Evolutionary conservation across 1,140 invertebrate species (phyloP), one percentile per base, ranked within the genome.

Genomic region (Nephila pilipes): DNA sequence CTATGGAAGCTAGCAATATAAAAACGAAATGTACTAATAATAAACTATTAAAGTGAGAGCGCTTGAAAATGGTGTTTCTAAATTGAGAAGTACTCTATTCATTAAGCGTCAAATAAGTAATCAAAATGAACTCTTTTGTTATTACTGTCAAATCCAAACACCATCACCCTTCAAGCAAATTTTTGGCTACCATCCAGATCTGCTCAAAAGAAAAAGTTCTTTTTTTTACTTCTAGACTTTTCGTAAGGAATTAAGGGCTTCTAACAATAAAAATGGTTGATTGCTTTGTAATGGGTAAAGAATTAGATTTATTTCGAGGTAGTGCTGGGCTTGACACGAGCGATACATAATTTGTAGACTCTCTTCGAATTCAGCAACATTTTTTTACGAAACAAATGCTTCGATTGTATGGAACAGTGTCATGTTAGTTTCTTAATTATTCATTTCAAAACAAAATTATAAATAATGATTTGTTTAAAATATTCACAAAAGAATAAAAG

Each of bases 21-120:
- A 85, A 57, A 85, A 20, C 1, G 81, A 85, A 85, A 85, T 29
- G 54, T 38, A 10, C 81, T 85, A 85, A 85, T 85, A 85, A 85
- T 85, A 85, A 85, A 32, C 38, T 85, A 85, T 85, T 85, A 22
- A 25, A 55, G 81, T 85, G 54, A 29, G 63, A 65, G 22, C 63
- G 25, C 22, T 57, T 20, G 54, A 65, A 29, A 85, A 85, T 57
- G 81, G 25, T 25, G 54, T 85, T 85, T 85, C 81, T 85, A 85
- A 85, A 85, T 55, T n/a, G 38, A 85, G 81, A 55, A 57, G 38
- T 57, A 46, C 75, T 36, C 75, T 36, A 80, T 80, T 80, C 75
- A 80, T 80, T 80, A 80, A 46, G 32, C 75, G 29, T 46, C 36
- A 80, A 80, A 80, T 80, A 80, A 46, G 75, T 80, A 46, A 80